These are phyloP conservation scores for Camelus dromedarius DNA, from an alignment of 2,113 vertebrate species.

Conservation along the genomic window DNA sequence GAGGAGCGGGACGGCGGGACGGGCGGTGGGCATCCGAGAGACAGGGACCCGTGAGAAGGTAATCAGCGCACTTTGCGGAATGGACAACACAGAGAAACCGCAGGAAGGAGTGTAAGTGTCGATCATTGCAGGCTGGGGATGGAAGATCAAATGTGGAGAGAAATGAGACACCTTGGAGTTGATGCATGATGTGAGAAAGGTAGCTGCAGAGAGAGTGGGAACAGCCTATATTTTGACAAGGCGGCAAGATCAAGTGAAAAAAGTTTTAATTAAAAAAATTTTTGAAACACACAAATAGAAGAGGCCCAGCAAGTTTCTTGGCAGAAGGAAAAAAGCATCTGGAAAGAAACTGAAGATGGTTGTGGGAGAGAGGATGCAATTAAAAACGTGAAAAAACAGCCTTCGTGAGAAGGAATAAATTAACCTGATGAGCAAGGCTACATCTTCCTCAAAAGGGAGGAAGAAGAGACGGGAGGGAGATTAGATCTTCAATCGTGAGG, in stretches of 20 bases:
- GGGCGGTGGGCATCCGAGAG: background rate
- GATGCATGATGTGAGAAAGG: background rate
- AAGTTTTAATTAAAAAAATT: background rate
- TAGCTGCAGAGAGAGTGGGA: background rate
- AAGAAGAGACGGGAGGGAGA: too few species aligned
- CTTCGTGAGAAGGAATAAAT: background rate
- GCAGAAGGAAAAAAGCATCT: slow-evolving; percentile 31
- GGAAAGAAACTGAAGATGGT: background rate
- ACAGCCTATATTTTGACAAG: background rate
- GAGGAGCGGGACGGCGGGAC: background rate
- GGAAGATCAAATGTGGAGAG: background rate
- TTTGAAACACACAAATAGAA: background rate
- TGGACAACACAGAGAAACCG: background rate
- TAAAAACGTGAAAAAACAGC: background rate
- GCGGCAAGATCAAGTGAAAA: background rate
- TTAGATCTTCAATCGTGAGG: background rate
- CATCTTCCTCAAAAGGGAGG: background rate
- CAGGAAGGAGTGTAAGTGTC: background rate
- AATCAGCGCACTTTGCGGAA: background rate
- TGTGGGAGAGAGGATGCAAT: background rate
- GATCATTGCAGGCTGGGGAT: too few species aligned
- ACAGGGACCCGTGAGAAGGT: background rate
- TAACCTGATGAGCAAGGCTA: background rate
- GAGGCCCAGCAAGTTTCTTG: background rate
- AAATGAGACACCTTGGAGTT: background rate